Evolutionary conservation across 2,113 vertebrate species (phyloP).

Genomic region (Rissa tridactyla): DNA sequence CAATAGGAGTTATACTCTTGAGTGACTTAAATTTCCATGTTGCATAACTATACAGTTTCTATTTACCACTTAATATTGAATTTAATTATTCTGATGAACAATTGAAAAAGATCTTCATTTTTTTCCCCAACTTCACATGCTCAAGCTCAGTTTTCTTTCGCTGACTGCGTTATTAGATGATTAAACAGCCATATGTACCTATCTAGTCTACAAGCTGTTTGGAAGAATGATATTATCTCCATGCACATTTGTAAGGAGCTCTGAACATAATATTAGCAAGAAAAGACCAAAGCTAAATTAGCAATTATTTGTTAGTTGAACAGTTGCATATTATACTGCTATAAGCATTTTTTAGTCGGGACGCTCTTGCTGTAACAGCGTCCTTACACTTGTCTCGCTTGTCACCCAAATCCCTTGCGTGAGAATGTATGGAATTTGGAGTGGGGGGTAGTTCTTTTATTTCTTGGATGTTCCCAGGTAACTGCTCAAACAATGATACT

Average conservation of each 20-base stretch:
- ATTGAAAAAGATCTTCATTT: background rate
- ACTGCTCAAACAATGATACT: background rate
- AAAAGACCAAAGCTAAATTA: background rate
- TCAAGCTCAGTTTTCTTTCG: background rate
- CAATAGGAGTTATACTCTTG: background rate
- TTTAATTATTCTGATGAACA: background rate
- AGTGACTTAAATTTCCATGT: constrained; percentile 3
- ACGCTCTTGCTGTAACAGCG: background rate
- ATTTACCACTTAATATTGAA: background rate
- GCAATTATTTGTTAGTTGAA: background rate
- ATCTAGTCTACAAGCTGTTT: background rate
- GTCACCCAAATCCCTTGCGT: background rate
- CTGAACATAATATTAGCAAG: background rate
- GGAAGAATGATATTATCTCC: background rate
- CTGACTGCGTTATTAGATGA: background rate
- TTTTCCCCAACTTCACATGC: background rate
- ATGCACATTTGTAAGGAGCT: background rate
- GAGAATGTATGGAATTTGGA: background rate
- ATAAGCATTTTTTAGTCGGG: background rate
- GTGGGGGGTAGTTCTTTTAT: background rate
- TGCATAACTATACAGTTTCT: background rate
- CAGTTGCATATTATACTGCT: background rate
- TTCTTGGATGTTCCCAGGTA: background rate
- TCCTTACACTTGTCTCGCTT: background rate
- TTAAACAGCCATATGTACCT: background rate